Conservation (phyloP, 2,888 invertebrate species). For the Malthinus flaveolus region DNA sequence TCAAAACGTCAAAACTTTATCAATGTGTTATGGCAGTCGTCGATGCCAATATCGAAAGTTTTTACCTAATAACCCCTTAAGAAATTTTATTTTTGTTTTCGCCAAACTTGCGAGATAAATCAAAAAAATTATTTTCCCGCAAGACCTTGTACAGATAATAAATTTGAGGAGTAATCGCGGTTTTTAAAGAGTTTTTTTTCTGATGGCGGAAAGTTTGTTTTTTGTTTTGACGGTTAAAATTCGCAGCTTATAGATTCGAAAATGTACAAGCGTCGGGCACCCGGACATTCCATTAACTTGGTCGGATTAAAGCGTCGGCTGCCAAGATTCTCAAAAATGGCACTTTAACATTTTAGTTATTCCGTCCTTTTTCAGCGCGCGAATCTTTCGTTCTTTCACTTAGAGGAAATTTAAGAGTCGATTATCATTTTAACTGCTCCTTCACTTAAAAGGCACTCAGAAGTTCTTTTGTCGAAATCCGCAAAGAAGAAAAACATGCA, state of each 20-base stretch:
- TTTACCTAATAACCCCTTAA: constrained; percentile 32
- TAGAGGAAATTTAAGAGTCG: constrained; percentile 44
- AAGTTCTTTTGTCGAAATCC: constrained; percentile 48
- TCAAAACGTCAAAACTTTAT: constrained; percentile 51
- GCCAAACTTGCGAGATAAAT: constrained; percentile 2
- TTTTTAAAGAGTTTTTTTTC: constrained; percentile 10
- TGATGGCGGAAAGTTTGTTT: constrained; percentile 11
- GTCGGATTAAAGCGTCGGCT: constrained; percentile 38
- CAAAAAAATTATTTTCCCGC: background rate
- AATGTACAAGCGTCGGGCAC: constrained; percentile 25
- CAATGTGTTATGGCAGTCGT: constrained; percentile 47
- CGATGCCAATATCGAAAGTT: constrained; percentile 50
- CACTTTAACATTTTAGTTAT: constrained; percentile 41
- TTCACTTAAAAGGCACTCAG: constrained; percentile 50
- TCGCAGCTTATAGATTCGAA: constrained; percentile 22
- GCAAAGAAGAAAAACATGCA: constrained; percentile 42
- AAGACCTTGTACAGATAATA: background rate
- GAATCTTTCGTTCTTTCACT: constrained; percentile 38
- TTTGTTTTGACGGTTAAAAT: constrained; percentile 25
- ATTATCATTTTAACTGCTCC: constrained; percentile 53
- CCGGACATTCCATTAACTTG: constrained; percentile 45
- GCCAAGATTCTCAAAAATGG: constrained; percentile 41
- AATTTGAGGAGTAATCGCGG: background rate
- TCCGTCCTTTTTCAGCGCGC: constrained; percentile 32
- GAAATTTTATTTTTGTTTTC: constrained; percentile 29